phyloP scores from a whole-genome alignment of 2,113 vertebrate genomes.

The Penelope pileata region DNA sequence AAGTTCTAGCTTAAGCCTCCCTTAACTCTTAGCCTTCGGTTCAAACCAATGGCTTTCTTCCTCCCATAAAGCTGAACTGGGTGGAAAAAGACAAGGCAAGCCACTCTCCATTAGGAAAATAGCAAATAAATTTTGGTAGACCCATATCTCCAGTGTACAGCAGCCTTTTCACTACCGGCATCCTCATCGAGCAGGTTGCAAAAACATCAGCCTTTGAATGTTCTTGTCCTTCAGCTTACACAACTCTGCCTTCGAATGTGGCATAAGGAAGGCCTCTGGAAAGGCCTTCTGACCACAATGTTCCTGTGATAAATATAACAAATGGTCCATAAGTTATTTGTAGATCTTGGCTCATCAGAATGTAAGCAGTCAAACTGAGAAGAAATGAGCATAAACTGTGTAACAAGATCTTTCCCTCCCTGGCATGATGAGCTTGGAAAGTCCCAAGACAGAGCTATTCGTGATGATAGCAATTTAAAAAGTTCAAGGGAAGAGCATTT shows the following conservation, averaged over 20 bases:
- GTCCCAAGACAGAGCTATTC: not conserved
- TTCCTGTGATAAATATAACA: not conserved
- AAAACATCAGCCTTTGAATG: not conserved
- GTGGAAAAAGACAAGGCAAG: not conserved
- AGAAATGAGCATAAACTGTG: not conserved
- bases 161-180: not conserved
- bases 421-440: not conserved
- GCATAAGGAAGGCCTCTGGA: not conserved
- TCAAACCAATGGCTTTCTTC: not conserved
- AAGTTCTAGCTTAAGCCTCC: not conserved
- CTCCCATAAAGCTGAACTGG: not conserved
- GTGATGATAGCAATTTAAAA: not conserved
- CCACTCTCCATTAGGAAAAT: not conserved
- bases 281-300: not conserved
- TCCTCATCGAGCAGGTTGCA: not conserved
- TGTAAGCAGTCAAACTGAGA: not conserved
- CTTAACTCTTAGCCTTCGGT: not conserved
- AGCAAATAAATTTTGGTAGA: not conserved
- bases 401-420: not conserved
- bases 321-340: rapidly evolving
- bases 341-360: not conserved
- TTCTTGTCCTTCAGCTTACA: not conserved
- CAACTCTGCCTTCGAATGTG: not conserved
- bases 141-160: rapidly evolving
- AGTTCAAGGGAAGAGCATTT: not conserved